These are phyloP conservation scores for Dasysyrphus albostriatus DNA, from an alignment of 2,888 invertebrate species.

Conservation along the genomic window DNA sequence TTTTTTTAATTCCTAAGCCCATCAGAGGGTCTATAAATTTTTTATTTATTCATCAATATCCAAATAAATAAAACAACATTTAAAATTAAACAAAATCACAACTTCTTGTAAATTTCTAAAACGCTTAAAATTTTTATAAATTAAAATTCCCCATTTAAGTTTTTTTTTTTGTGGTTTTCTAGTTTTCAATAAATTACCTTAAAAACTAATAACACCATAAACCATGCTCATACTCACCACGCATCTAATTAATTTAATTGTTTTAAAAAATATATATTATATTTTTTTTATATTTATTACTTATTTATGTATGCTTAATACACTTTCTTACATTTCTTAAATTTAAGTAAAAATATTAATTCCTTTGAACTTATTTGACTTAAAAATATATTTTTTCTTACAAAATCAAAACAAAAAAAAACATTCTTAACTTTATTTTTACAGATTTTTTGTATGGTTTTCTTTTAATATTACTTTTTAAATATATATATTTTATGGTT, in stretches of 20 bases:
- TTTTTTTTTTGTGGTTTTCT: background rate
- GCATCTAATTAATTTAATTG: background rate
- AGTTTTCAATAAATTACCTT: background rate
- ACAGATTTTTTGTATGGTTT: conserved; percentile 14
- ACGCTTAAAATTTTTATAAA: conserved; percentile 1
- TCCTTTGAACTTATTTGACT: conserved; percentile 50
- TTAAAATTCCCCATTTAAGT: conserved; percentile 26
- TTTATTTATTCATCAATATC: no score
- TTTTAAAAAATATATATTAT: conserved; percentile 19
- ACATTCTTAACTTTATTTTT: conserved; percentile 9
- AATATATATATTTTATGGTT: conserved; percentile 43
- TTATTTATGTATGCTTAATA: no score
- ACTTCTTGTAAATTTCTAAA: background rate
- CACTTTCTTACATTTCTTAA: conserved; percentile 27
- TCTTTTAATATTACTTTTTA: no score
- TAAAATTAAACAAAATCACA: background rate
- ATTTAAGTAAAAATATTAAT: conserved; percentile 49
- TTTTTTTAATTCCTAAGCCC: no score
- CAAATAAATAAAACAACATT: background rate
- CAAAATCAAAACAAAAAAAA: conserved; percentile 6
- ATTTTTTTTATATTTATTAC: no score
- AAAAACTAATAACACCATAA: background rate
- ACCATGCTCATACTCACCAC: background rate
- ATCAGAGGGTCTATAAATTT: no score
- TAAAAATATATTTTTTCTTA: conserved; percentile 41